These are phyloP conservation scores for Cryptocephalus moraei DNA, from an alignment of 2,888 invertebrate species.

Conservation along the genomic window DNA sequence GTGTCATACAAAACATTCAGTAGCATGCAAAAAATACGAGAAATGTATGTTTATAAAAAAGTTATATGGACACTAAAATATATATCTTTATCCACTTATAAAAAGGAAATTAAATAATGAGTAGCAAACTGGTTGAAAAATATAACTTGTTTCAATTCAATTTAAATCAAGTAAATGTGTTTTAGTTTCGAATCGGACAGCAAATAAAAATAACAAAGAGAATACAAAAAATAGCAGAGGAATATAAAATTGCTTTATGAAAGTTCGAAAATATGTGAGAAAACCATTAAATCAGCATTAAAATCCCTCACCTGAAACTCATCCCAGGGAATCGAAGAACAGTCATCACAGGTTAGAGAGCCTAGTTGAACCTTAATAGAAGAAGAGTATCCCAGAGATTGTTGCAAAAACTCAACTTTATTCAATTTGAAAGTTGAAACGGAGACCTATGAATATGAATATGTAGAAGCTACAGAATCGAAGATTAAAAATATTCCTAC, in stretches of 20 bases:
- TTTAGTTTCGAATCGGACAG: too few species aligned
- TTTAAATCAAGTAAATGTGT: too few species aligned
- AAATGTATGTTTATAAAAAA: not conserved
- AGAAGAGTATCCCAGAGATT: slow-evolving; percentile 57
- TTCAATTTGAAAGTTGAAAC: slow-evolving; percentile 58
- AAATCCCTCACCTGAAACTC: slow-evolving; percentile 71
- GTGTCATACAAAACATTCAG: slow-evolving; percentile 67
- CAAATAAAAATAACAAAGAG: slow-evolving; percentile 21
- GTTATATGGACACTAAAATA: not conserved
- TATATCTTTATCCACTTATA: too few species aligned
- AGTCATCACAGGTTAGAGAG: slow-evolving; percentile 69
- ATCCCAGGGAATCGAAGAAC: slow-evolving; percentile 83
- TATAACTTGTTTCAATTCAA: too few species aligned
- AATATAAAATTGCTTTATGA: too few species aligned
- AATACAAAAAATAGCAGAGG: slow-evolving; percentile 9
- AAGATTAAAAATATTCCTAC: slow-evolving; percentile 38
- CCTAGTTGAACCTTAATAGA: slow-evolving; percentile 59
- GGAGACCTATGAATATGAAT: slow-evolving; percentile 35
- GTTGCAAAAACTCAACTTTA: slow-evolving; percentile 62
- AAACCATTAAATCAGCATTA: not conserved
- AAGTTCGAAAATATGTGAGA: too few species aligned
- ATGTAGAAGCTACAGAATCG: too few species aligned
- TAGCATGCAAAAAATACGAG: slow-evolving; percentile 48
- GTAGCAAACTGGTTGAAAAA: too few species aligned
- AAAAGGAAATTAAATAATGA: too few species aligned